Percentiles rank a stretch among this genome's conserved stretches.
Evolutionary conservation across 1,140 invertebrate species (phyloP).

Genomic region (Trichogramma pretiosum): DNA sequence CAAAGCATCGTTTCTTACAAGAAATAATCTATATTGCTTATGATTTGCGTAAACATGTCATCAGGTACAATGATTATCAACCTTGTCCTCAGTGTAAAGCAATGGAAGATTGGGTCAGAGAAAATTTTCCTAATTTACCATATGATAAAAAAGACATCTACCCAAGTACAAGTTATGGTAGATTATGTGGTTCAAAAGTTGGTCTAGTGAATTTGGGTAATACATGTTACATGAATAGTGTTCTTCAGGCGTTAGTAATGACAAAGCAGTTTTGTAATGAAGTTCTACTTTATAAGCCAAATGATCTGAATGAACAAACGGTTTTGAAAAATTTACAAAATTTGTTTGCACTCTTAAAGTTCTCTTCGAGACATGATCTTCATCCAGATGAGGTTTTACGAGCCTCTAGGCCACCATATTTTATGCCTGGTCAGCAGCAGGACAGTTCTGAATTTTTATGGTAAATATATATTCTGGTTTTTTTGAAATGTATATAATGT

Average conservation of each 20-base stretch:
- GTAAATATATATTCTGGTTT: conserved; percentile 44
- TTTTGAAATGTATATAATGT: conserved; percentile 1
- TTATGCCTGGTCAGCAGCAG: conserved; percentile 67
- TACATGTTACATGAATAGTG: conserved; percentile 82
- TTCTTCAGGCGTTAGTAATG: conserved; percentile 72
- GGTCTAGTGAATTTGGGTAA: conserved; percentile 79
- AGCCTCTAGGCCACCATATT: conserved; percentile 63
- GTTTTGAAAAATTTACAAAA: conserved; percentile 61
- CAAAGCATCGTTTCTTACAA: too few relatives aligned
- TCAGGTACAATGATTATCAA: too few relatives aligned
- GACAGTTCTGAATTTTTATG: conserved; percentile 83
- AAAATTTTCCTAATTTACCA: too few relatives aligned
- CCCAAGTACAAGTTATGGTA: conserved; percentile 16
- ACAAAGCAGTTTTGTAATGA: conserved; percentile 62
- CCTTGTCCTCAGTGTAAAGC: too few relatives aligned
- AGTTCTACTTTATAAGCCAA: conserved; percentile 31
- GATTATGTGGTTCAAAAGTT: conserved; percentile 48
- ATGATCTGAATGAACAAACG: conserved; percentile 35
- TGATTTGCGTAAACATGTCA: too few relatives aligned
- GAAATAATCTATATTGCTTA: too few relatives aligned
- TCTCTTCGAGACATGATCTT: conserved; percentile 55
- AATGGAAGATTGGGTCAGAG: too few relatives aligned
- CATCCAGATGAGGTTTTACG: conserved; percentile 62
- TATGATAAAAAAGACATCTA: too few relatives aligned
- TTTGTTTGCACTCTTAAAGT: conserved; percentile 64